These are phyloP conservation scores for Aptenodytes forsteri DNA, from an alignment of 2,113 vertebrate genomes.

Conservation along the genomic window DNA sequence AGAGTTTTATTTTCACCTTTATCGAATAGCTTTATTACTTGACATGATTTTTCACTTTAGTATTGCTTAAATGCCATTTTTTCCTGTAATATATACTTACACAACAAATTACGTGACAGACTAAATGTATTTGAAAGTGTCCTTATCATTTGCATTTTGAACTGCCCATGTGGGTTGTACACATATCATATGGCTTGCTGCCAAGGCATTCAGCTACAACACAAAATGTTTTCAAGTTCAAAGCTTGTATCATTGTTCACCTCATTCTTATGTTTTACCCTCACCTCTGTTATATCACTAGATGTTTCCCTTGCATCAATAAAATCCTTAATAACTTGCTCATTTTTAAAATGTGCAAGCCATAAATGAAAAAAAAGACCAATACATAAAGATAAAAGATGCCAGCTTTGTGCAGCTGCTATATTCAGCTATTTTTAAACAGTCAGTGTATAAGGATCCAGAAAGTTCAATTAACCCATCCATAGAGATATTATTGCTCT, in stretches of 20 bases:
- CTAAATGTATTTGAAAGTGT: conserved; percentile 9
- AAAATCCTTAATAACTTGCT: conserved; percentile 23
- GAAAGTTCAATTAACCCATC: conserved; percentile 21
- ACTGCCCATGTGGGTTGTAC: background rate
- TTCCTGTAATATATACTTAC: background rate
- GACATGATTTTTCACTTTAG: background rate
- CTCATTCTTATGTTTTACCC: background rate
- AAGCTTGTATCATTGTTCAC: conserved; percentile 19
- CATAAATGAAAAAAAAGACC: background rate
- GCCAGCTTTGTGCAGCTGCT: background rate
- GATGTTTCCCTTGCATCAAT: background rate
- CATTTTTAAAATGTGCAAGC: background rate
- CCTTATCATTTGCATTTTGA: conserved; percentile 43
- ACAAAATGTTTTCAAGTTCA: conserved; percentile 36
- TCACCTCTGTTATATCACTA: background rate
- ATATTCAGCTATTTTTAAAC: conserved; percentile 23
- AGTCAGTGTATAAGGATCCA: background rate
- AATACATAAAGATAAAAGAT: background rate
- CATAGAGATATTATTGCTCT: background rate
- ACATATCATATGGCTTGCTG: background rate
- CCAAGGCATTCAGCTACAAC: conserved; percentile 6
- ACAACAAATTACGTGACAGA: background rate
- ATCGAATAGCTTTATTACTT: background rate
- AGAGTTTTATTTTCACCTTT: background rate
- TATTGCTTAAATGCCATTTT: background rate